Conservation (phyloP, 2,113 vertebrate genomes). For the Chionis minor region DNA sequence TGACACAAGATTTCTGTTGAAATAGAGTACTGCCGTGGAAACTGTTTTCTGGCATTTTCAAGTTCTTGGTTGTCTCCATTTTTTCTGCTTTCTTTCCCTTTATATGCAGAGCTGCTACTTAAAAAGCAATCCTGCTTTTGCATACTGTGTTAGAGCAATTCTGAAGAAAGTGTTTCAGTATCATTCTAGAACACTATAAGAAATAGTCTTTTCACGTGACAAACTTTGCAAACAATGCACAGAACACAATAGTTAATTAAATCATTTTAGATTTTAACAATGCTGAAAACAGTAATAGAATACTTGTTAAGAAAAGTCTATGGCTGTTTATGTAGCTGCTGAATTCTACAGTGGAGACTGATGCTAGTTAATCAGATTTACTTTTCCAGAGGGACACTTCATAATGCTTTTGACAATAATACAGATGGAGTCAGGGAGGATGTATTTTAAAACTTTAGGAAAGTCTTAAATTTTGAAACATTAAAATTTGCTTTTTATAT, state of each 20-base stretch:
- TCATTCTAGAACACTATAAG: background rate
- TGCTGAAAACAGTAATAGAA: background rate
- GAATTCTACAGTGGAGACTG: background rate
- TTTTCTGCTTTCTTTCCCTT: background rate
- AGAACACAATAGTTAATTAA: background rate
- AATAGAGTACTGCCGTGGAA: background rate
- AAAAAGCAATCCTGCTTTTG: background rate
- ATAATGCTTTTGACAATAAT: slow-evolving; percentile 49
- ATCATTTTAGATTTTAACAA: slow-evolving; percentile 7
- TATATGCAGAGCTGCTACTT: background rate
- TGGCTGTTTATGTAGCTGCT: slow-evolving; percentile 55
- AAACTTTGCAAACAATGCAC: background rate
- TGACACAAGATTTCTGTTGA: background rate
- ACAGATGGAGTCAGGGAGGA: slow-evolving; percentile 29
- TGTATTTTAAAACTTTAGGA: slow-evolving; percentile 60
- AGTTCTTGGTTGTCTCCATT: background rate
- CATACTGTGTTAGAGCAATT: background rate
- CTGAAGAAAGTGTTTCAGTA: background rate
- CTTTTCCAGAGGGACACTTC: slow-evolving; percentile 63
- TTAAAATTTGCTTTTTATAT: slow-evolving; percentile 66
- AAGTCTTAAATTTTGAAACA: slow-evolving; percentile 66
- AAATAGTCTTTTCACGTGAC: background rate
- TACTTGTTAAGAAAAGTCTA: slow-evolving; percentile 40
- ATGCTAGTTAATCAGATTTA: slow-evolving; percentile 63
- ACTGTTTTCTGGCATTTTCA: background rate